Percentiles rank a stretch among this genome's conserved stretches.
phyloP scores from a whole-genome alignment of 2,797 vertebrate species.

The Protonibea diacanthus region DNA sequence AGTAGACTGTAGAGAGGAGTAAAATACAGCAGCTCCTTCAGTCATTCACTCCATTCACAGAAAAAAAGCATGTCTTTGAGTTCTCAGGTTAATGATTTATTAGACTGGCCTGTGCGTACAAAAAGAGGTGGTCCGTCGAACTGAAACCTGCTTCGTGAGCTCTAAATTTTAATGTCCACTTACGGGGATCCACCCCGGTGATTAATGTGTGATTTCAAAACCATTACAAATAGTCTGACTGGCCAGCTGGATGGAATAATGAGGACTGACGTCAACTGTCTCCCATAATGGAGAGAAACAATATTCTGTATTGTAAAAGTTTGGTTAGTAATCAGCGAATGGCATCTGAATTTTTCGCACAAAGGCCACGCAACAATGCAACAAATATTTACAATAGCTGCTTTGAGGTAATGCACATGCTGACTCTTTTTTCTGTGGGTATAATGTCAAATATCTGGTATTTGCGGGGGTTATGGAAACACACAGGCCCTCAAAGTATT shows the following conservation, averaged over 20 bases:
- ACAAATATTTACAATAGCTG: slow-evolving; percentile 68
- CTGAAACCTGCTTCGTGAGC: slow-evolving; percentile 31
- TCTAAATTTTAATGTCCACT: slow-evolving; percentile 47
- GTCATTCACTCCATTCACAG: slow-evolving; percentile 37
- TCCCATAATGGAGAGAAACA: slow-evolving; percentile 43
- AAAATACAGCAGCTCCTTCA: background rate
- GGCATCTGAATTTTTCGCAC: slow-evolving; percentile 41
- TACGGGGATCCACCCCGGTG: slow-evolving; percentile 46
- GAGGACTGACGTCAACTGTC: slow-evolving; percentile 48
- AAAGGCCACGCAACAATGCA: slow-evolving; percentile 56
- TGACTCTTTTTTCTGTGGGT: slow-evolving; percentile 41
- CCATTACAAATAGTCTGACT: slow-evolving; percentile 47
- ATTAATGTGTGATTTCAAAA: slow-evolving; percentile 61
- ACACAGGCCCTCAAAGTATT: slow-evolving; percentile 27
- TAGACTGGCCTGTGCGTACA: slow-evolving; percentile 42
- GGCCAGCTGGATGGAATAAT: slow-evolving; percentile 43
- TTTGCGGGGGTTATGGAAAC: slow-evolving; percentile 63
- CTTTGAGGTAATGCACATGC: slow-evolving; percentile 57
- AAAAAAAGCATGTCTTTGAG: slow-evolving; percentile 38
- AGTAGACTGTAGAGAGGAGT: background rate
- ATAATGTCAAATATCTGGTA: slow-evolving; percentile 64
- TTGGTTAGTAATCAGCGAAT: slow-evolving; percentile 43
- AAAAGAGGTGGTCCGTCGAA: slow-evolving; percentile 31
- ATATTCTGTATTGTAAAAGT: slow-evolving; percentile 48
- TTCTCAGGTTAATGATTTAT: slow-evolving; percentile 77